A percentile compares a stretch with the other conserved stretches of the same genome.
Conservation (phyloP, 1,140 invertebrate species). For the Yoshiicerus persimilis region DNA sequence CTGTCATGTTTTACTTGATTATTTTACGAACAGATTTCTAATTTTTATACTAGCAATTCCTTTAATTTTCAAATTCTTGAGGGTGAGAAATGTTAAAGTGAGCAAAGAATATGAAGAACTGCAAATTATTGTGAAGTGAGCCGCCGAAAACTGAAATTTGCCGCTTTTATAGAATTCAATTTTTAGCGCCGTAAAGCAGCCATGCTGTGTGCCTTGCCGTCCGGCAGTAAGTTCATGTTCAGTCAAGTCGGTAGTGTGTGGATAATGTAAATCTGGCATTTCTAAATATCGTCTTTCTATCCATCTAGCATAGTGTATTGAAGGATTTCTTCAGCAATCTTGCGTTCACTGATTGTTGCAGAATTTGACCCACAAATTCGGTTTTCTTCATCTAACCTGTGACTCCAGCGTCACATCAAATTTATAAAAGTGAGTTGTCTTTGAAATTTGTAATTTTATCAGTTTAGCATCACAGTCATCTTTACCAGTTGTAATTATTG, state of each 20-base stretch:
- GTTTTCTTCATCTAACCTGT: not conserved
- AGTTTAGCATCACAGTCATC: no score
- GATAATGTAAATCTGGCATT: no score
- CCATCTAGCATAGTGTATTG: not conserved
- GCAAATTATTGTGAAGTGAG: no score
- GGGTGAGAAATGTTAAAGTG: no score
- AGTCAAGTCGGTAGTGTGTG: not conserved
- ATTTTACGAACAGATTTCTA: no score
- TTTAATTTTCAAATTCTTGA: no score
- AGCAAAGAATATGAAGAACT: no score
- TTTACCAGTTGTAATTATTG: no score
- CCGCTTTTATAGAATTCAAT: not conserved
- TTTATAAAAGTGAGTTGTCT: no score
- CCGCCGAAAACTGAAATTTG: not conserved
- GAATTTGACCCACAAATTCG: not conserved
- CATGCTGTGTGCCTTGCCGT: not conserved
- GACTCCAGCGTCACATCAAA: not conserved
- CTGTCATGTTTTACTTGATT: no score
- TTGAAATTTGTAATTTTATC: no score
- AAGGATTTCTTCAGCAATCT: not conserved
- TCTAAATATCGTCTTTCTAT: no score
- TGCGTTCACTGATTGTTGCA: not conserved
- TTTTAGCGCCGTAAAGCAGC: not conserved
- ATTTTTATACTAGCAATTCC: not conserved
- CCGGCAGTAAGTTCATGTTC: not conserved